Evolutionary conservation across 2,113 vertebrate species (phyloP).

Genomic region (Echinops telfairi): DNA sequence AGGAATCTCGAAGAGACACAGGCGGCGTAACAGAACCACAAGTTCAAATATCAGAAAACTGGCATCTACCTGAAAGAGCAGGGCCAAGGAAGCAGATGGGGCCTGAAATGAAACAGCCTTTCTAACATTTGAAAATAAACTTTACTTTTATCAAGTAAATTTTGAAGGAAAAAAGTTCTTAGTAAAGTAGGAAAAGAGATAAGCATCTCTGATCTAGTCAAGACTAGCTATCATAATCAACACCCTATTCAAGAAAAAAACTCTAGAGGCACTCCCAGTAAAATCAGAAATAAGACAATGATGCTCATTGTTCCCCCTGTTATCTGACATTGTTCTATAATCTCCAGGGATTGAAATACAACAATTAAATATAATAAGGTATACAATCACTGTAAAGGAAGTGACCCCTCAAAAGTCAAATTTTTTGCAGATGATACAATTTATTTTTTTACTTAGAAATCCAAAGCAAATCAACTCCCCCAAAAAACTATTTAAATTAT

Average conservation of each 20-base stretch:
- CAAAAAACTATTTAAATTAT: slow-evolving; percentile 38
- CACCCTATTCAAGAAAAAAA: slow-evolving; percentile 8
- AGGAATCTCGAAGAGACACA: neutral
- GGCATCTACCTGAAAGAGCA: neutral
- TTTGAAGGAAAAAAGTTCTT: neutral
- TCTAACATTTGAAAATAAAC: slow-evolving; percentile 25
- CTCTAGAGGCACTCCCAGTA: neutral
- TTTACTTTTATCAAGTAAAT: neutral
- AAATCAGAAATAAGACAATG: slow-evolving; percentile 51
- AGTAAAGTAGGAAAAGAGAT: slow-evolving; percentile 5
- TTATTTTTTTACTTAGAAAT: slow-evolving; percentile 41
- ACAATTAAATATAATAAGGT: neutral
- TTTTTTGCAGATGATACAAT: neutral
- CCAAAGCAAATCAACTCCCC: slow-evolving; percentile 14
- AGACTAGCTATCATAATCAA: slow-evolving; percentile 29
- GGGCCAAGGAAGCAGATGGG: neutral
- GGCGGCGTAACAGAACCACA: neutral
- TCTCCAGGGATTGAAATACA: slow-evolving; percentile 20
- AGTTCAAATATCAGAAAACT: slow-evolving; percentile 29
- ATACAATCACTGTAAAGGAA: neutral
- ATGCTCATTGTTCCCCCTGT: neutral
- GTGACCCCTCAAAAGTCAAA: neutral
- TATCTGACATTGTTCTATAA: slow-evolving; percentile 34
- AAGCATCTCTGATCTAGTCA: neutral
- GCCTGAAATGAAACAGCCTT: neutral